Evolutionary conservation across 2,113 vertebrate species (phyloP), one percentile per base, ranked within the genome.

Genomic region (Tachycineta bicolor): DNA sequence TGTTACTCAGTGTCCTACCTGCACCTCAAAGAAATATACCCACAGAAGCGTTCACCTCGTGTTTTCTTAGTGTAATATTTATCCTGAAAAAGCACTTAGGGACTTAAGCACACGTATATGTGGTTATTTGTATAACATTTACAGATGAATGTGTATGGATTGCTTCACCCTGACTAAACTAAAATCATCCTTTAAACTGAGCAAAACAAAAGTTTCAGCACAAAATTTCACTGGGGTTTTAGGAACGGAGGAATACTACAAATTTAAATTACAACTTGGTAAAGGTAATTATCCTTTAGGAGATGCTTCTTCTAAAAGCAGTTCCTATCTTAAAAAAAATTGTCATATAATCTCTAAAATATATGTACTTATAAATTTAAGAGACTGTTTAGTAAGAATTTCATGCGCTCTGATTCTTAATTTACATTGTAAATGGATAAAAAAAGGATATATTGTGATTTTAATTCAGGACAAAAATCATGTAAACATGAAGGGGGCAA

Each of bases 201-300:
- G 41, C 41, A 49, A 50, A 91, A 65, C 12, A 87, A 71, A 71
- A 64, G 14, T 73, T 88, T 43, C 64, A 46, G n/a, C 46, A 34
- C 69, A 86, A 92, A 79, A 70, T 78, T 81, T 91, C 79, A 64
- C 44, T 39, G 23, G 24, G 20, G 75, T 80, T 85, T 95, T 87
- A 93, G 71, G 73, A 94, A 67, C 28, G 41, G 81, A 88, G 64
- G 25, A 96, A 75, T 70, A 90, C 23, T 49, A 71, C 49, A 82
- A 59, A 79, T 76, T 88, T 84, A 87, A 96, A 91, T 74, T 70
- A 56, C 39, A 58, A 49, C 39, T 83, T 63, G 49, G 65, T 53
- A 89, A 83, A 87, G 49, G 41, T 86, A 94, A 91, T 89, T 85
- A 83, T 70, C 52, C 34, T 78, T 44, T 24, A 89, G 47, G 44